phyloP scores from a whole-genome alignment of 2,113 vertebrate genomes.

The Himantopus leucocephalus region DNA sequence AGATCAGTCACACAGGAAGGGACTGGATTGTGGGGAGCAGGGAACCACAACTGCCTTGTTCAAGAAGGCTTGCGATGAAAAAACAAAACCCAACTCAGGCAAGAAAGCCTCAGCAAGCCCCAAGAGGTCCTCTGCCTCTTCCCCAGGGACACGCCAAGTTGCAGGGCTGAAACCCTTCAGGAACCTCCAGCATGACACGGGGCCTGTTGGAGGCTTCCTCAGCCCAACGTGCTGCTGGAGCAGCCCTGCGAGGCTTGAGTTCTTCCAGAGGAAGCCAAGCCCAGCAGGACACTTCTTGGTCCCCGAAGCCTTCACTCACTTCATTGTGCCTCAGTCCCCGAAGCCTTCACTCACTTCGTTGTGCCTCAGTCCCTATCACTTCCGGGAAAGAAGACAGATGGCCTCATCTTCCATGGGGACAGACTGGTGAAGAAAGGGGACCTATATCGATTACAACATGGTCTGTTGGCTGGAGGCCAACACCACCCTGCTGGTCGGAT shows the following conservation, averaged over 20 bases:
- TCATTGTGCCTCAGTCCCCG: not conserved
- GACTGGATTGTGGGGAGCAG: fast-evolving
- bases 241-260: not conserved
- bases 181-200: fast-evolving
- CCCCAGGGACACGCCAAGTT: fast-evolving
- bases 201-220: not conserved
- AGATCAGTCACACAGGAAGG: not conserved
- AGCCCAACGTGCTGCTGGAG: not conserved
- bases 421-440: not conserved
- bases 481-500: not conserved
- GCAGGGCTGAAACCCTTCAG: not conserved
- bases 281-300: not conserved
- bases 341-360: fast-evolving
- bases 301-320: fast-evolving
- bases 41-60: not conserved
- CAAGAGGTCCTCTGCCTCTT: not conserved
- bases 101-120: not conserved
- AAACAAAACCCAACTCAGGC: not conserved
- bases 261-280: not conserved
- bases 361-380: not conserved
- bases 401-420: not conserved
- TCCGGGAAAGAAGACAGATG: not conserved
- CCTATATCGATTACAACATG: fast-evolving
- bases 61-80: not conserved
- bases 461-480: not conserved